Conservation (phyloP, 2,113 vertebrate species). For the Xenopus borealis region DNA sequence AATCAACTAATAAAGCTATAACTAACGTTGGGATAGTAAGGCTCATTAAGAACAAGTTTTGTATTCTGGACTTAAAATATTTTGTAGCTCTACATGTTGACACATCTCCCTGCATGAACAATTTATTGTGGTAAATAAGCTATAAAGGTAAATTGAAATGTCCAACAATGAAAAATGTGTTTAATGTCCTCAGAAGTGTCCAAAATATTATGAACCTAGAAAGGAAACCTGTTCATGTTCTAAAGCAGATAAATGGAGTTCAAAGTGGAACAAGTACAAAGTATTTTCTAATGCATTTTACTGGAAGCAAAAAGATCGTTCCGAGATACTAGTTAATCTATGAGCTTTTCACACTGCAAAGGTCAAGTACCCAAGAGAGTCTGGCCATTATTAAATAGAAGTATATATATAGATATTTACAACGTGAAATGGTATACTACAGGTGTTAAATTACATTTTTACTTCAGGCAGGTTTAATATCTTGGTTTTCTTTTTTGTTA, state of each 20-base stretch:
- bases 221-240: too few relatives aligned
- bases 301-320: constrained; percentile 47
- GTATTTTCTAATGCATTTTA: constrained; percentile 4
- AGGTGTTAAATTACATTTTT: constrained; percentile 81
- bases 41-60: too few relatives aligned
- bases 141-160: too few relatives aligned
- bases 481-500: constrained; percentile 72
- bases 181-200: too few relatives aligned
- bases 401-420: constrained; percentile 66
- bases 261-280: not conserved
- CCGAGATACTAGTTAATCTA: constrained; percentile 64
- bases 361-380: constrained; percentile 72
- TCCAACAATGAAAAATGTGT: too few relatives aligned
- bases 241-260: not conserved
- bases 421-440: constrained; percentile 76
- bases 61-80: too few relatives aligned
- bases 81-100: too few relatives aligned
- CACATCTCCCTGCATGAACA: too few relatives aligned
- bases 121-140: too few relatives aligned
- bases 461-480: constrained; percentile 82
- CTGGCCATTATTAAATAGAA: constrained; percentile 73
- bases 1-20: too few relatives aligned
- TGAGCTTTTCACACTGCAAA: constrained; percentile 52
- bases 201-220: too few relatives aligned
- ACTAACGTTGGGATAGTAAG: too few relatives aligned